These are phyloP conservation scores for Mastomys natalensis DNA, from an alignment of 2,113 vertebrate species.

Conservation along the genomic window DNA sequence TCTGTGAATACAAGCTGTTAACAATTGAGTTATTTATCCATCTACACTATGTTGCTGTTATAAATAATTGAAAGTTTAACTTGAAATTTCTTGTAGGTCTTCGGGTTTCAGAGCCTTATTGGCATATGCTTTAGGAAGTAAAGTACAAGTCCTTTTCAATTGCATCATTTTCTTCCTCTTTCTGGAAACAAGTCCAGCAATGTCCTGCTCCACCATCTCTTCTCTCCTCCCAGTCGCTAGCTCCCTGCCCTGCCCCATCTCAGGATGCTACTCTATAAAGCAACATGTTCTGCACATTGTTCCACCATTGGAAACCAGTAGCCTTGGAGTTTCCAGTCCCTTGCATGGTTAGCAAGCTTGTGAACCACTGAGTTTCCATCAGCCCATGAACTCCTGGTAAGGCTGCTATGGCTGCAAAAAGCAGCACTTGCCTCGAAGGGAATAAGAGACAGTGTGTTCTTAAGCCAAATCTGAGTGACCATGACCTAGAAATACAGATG, in stretches of 20 bases:
- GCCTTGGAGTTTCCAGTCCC: not conserved
- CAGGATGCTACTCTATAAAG: not conserved
- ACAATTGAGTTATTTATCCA: not conserved
- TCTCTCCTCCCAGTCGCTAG: not conserved
- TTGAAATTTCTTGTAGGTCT: not conserved
- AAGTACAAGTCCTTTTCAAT: not conserved
- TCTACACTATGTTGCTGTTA: not conserved
- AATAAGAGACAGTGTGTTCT: not conserved
- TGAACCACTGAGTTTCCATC: not conserved
- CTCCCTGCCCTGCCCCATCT: not conserved
- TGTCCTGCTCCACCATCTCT: not conserved
- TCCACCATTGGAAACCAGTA: not conserved
- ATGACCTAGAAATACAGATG: not conserved
- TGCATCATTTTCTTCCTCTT: not conserved
- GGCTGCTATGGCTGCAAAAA: not conserved
- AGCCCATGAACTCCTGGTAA: not conserved
- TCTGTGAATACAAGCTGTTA: not conserved
- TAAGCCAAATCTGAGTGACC: not conserved
- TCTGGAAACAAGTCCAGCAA: not conserved
- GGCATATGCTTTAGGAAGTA: conserved; percentile 9
- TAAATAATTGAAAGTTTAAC: conserved; percentile 31
- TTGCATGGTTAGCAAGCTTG: conserved; percentile 20
- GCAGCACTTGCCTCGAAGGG: not conserved
- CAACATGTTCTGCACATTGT: not conserved
- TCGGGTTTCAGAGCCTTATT: conserved; percentile 1